These are phyloP conservation scores for Chaetoderma sp. DNA, from an alignment of 2,888 invertebrate genomes.

Conservation along the genomic window DNA sequence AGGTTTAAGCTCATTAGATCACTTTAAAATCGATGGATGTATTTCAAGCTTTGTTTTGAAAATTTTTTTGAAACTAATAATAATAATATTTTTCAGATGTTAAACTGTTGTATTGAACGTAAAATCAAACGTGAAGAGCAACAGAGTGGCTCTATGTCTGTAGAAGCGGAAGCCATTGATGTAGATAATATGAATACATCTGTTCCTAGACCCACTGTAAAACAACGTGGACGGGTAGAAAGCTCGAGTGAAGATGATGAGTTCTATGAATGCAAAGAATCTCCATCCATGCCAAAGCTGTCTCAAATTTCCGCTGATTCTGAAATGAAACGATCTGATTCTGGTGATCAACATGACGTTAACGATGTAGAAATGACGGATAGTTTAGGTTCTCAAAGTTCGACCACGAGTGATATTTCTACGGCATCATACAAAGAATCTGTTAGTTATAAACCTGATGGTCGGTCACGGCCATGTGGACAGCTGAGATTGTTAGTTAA, in stretches of 20 bases:
- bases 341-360: constrained; percentile 8
- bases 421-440: constrained; percentile 43
- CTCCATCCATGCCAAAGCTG: constrained; percentile 7
- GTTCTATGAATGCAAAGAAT: constrained; percentile 66
- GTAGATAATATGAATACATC: constrained; percentile 26
- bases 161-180: constrained; percentile 24
- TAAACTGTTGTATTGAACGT: constrained; percentile 75
- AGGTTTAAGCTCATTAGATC: no score
- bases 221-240: constrained; percentile 17
- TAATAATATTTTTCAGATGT: no score
- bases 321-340: not conserved
- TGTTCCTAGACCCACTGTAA: not conserved
- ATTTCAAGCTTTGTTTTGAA: no score
- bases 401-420: constrained; percentile 35
- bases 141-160: not conserved
- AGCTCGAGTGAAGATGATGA: constrained; percentile 45
- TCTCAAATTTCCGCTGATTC: not conserved
- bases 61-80: no score
- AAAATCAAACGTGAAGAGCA: constrained; percentile 66
- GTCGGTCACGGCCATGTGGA: constrained; percentile 79
- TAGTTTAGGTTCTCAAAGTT: constrained; percentile 9
- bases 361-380: constrained; percentile 27
- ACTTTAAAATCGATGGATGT: no score
- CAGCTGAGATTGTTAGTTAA: constrained; percentile 77
- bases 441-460: constrained; percentile 74